Evolutionary conservation across 2,888 invertebrate genomes (phyloP).

Genomic region (Cabera pusaria): DNA sequence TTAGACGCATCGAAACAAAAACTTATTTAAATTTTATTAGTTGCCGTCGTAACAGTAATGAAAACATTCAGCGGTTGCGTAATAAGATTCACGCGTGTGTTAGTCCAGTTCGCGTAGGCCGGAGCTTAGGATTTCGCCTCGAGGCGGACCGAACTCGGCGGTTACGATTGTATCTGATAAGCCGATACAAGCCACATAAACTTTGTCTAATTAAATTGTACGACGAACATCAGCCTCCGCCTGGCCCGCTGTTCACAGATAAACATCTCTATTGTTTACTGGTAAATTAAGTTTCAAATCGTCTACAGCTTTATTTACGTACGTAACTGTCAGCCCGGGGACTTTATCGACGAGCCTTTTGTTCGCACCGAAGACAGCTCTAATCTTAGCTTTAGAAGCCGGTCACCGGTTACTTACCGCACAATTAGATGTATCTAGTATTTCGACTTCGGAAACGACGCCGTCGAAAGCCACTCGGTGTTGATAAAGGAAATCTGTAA

Average conservation of each 20-base stretch:
- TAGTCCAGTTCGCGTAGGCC: constrained; percentile 45
- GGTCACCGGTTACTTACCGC: constrained; percentile 83
- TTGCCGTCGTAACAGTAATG: constrained; percentile 37
- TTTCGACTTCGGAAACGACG: constrained; percentile 90
- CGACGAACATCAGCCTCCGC: constrained; percentile 62
- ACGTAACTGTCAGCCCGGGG: constrained; percentile 24
- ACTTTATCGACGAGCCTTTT: constrained; percentile 24
- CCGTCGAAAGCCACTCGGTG: constrained; percentile 91
- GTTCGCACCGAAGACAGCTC: constrained; percentile 22
- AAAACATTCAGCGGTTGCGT: constrained; percentile 47
- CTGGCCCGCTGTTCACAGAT: constrained; percentile 53
- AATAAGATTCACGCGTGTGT: constrained; percentile 41
- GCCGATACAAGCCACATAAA: constrained; percentile 65
- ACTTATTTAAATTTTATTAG: constrained; percentile 36
- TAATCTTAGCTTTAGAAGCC: constrained; percentile 22
- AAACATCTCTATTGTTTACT: constrained; percentile 77
- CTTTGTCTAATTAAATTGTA: constrained; percentile 79
- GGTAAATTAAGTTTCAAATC: constrained; percentile 67
- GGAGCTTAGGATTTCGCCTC: constrained; percentile 47
- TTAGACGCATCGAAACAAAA: constrained; percentile 43
- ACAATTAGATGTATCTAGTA: constrained; percentile 91
- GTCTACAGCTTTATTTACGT: constrained; percentile 63
- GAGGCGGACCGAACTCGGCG: constrained; percentile 43
- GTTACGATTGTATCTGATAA: constrained; percentile 63
- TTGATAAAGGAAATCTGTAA: constrained; percentile 91